These are phyloP conservation scores for Hypercompe scribonia DNA, from an alignment of 2,888 invertebrate genomes.

Conservation along the genomic window DNA sequence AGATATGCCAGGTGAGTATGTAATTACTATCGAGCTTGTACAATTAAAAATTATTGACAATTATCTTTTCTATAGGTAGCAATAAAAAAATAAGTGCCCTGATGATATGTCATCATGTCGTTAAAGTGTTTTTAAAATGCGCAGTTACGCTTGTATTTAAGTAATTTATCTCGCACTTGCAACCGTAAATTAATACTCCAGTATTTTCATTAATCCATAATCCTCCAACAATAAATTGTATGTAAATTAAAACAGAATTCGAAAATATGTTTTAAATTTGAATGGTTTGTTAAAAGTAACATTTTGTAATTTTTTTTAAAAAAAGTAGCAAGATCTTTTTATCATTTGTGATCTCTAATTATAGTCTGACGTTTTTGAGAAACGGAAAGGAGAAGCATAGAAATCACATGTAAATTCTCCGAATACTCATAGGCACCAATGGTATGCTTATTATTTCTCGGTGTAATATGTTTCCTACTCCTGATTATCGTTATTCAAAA, in stretches of 20 bases:
- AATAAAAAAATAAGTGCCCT: neutral
- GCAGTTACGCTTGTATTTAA: neutral
- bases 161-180: neutral
- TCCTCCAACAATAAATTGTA: no score
- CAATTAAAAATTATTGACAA: neutral
- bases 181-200: neutral
- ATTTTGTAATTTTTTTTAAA: no score
- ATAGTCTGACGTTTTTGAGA: neutral
- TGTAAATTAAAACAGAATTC: no score
- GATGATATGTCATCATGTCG: neutral
- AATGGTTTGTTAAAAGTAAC: neutral
- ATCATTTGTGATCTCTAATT: no score
- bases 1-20: neutral
- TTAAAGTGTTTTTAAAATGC: neutral
- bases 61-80: neutral
- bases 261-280: neutral
- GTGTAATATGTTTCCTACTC: neutral
- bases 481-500: neutral
- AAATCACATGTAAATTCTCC: neutral
- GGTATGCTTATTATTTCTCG: neutral
- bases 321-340: no score
- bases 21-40: neutral
- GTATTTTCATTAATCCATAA: neutral
- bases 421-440: neutral
- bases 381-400: neutral